phyloP scores from a whole-genome alignment of 2,797 vertebrate species.

The Iguana delicatissima region DNA sequence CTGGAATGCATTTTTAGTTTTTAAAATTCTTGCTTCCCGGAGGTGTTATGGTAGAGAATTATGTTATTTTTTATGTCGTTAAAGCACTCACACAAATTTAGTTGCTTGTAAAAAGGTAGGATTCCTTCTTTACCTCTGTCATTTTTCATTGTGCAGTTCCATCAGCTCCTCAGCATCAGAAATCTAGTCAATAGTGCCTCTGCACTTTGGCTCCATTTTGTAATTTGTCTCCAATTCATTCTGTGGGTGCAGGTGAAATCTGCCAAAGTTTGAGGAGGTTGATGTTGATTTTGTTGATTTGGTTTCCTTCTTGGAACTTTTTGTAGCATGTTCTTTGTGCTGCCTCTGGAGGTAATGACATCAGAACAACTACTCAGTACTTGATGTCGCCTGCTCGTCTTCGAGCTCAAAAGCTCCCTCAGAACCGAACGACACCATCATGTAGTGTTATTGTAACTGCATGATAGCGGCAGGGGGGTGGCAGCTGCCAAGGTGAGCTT shows the following conservation, averaged over 20 bases:
- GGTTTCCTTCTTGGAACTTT: background rate
- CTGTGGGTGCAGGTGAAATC: background rate
- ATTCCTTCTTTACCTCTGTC: background rate
- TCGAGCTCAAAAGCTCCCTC: background rate
- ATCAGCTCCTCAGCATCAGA: background rate
- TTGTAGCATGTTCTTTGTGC: background rate
- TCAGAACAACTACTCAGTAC: background rate
- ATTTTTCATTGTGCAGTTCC: background rate
- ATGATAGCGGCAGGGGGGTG: background rate
- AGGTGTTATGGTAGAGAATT: background rate
- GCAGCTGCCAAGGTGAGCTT: background rate
- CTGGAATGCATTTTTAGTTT: background rate
- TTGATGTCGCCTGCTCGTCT: no score
- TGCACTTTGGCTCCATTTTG: background rate
- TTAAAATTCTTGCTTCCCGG: background rate
- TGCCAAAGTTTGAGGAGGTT: no score
- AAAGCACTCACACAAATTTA: background rate
- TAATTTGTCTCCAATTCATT: background rate
- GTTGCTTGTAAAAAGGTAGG: background rate
- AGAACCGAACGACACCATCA: background rate
- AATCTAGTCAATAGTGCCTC: background rate
- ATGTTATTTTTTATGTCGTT: no score
- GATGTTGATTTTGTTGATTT: background rate
- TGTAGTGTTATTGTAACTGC: background rate
- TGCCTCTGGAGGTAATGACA: background rate